Evolutionary conservation across 53 echinoderm and acorn worm species (phyloP), one percentile per base, ranked within the genome.

Genomic region (Luidia sarsii): DNA sequence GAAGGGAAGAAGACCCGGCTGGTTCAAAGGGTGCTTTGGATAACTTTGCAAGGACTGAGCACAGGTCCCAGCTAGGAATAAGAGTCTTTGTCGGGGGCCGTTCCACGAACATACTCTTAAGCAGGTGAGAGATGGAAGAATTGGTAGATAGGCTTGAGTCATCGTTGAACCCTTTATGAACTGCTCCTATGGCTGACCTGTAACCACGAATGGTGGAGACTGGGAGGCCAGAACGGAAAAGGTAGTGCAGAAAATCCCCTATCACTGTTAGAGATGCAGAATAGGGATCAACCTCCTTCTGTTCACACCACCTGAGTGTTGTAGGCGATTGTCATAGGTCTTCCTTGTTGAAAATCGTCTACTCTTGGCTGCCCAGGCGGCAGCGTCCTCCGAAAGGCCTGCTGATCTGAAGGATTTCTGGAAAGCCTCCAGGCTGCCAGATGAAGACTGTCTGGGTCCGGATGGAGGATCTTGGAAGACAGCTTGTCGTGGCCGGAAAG

Each of bases 361-460:
- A 21, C 36, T 43, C 21, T 22, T 7, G 52, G 21, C 54, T 31
- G 72, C 72, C 32, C 29, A 3, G 52, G 22, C 5, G 19, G 72
- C 72, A 72, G 52, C 35, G 16, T 64, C 64, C 19, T 14, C 35
- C 27, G 52, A 80, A 79, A 80, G 63, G 48, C 80, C 51, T n/a
- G 36, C 35, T 64, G 48, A 9, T 63, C 51, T 2, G 65, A 80
- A 39, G 0, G 33, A 53, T 24, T 19, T 2, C 38, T 80, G 19
- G 65, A 65, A 43, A 80, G 45, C 31, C 20, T 27, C 39, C 59
- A 59, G 45, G 53, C 77, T 29, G 39, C 18, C 3, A 67, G 68
- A 51, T 66, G 43, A 31, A 88, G 83, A n/a, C 49, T 66, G 22
- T 50, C 35, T 16, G 75, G 68, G 25, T 67, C 41, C 0, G 66